These are phyloP conservation scores for Chamaetylas fuelleborni DNA, from an alignment of 2,113 vertebrate species.

Conservation along the genomic window DNA sequence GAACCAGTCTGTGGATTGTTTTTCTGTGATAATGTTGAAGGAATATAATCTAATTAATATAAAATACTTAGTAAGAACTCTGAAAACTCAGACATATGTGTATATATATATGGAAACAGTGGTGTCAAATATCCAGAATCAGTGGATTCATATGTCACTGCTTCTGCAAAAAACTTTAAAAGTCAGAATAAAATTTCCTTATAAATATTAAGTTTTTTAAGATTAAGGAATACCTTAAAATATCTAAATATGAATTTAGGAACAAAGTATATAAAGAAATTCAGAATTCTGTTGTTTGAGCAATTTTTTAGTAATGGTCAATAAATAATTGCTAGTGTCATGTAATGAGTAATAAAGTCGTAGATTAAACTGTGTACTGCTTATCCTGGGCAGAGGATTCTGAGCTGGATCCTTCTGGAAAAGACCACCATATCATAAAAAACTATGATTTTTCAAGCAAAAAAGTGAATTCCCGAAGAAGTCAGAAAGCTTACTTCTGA, in stretches of 20 bases:
- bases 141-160: background rate
- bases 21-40: background rate
- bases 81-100: background rate
- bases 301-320: background rate
- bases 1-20: background rate
- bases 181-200: background rate
- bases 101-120: background rate
- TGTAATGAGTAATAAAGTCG: background rate
- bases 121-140: background rate
- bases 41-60: background rate
- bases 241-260: background rate
- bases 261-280: background rate
- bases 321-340: background rate
- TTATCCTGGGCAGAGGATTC: background rate
- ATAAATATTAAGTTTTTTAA: background rate
- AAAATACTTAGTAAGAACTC: background rate
- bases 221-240: background rate
- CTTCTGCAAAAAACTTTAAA: background rate
- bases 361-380: background rate
- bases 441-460: background rate
- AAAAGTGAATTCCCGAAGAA: background rate
- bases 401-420: background rate
- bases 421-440: background rate
- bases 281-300: background rate
- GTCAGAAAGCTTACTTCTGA: background rate